Base-by-base conservation (phyloP, 2,888 invertebrate genomes). In the Thecocarcelia acutangulata region DNA sequence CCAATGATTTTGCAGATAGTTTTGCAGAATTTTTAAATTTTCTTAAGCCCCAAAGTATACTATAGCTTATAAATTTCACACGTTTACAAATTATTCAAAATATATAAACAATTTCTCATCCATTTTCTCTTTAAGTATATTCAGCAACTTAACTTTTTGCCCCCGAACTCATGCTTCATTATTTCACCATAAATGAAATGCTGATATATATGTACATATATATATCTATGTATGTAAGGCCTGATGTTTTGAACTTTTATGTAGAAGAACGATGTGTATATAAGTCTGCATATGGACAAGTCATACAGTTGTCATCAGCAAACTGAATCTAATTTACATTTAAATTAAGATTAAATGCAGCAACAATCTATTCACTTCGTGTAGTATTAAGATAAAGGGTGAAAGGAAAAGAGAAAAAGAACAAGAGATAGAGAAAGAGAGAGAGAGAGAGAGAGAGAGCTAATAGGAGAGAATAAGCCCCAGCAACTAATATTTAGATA, bases 291-390 rank as follows among this genome's bases (percentile, higher is more conserved):
- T 40, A 15, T 24, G 59, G 52, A 61, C 74, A 72, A 70, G 72
- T 78, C 68, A 64, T 79, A 61, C 46, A 70, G 79, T 70, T 83
- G 74, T 82, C 76, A 77, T 69, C 74, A 77, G 76, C 50, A 56
- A 80, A 85, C 84, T 84, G 84, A 84, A 84, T 83, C 84, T 84
- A 83, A 85, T 85, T 84, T 83, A 70, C 84, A 83, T 83, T 84
- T 84, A 83, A 84, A 84, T 84, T 85, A 85, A 81, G 72, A 85
- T 84, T 81, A 78, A 83, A 84, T 72, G 24, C 44, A 70, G 63
- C 80, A 42, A 58, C 61, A 48, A 42, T 1, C 21, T 46, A 17
- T 6, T 37, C 4, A 33, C 33, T 33, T 33, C 8, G 3, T 13
- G 17, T 28, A 37, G 4, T 5, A 48, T n/a, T 17, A 44, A 59